Percentiles rank a stretch among this genome's conserved stretches.
phyloP scores from a whole-genome alignment of 2,797 vertebrate genomes.

The Falco biarmicus region DNA sequence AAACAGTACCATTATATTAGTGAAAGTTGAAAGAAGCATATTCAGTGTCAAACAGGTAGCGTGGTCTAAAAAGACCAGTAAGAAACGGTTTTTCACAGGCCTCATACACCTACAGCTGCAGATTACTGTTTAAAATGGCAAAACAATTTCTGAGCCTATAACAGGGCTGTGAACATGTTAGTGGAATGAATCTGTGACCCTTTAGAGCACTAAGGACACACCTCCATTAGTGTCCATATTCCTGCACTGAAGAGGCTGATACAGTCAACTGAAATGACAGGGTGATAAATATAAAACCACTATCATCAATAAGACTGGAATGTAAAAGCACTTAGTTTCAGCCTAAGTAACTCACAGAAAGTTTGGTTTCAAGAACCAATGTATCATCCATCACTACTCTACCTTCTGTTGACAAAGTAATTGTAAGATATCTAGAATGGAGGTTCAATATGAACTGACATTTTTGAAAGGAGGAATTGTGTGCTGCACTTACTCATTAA shows the following conservation, averaged over 20 bases:
- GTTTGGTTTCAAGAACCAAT: conserved; percentile 85
- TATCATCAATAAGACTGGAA: conserved; percentile 87
- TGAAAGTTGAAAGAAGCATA: conserved; percentile 73
- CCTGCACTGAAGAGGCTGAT: conserved; percentile 80
- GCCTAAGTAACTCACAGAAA: conserved; percentile 87
- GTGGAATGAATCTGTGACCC: conserved; percentile 81
- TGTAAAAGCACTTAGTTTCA: conserved; percentile 91
- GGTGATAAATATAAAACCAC: conserved; percentile 89
- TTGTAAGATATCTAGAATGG: conserved; percentile 86
- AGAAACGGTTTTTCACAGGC: conserved; percentile 73
- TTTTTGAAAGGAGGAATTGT: conserved; percentile 88
- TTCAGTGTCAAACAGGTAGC: conserved; percentile 73
- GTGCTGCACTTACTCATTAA: conserved; percentile 86
- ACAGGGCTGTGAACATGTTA: conserved; percentile 74
- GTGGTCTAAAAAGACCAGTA: conserved; percentile 76
- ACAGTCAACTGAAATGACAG: conserved; percentile 87
- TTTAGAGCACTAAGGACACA: conserved; percentile 80
- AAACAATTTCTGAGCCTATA: conserved; percentile 68
- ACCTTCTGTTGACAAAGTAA: conserved; percentile 87
- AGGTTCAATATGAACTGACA: conserved; percentile 86
- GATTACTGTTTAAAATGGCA: conserved; percentile 73
- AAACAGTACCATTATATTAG: conserved; percentile 82
- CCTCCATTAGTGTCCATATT: conserved; percentile 88
- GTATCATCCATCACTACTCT: conserved; percentile 85
- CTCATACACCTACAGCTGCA: conserved; percentile 46